These are phyloP conservation scores for Geophilus truncorum DNA, from an alignment of 2,888 invertebrate species.

Conservation along the genomic window DNA sequence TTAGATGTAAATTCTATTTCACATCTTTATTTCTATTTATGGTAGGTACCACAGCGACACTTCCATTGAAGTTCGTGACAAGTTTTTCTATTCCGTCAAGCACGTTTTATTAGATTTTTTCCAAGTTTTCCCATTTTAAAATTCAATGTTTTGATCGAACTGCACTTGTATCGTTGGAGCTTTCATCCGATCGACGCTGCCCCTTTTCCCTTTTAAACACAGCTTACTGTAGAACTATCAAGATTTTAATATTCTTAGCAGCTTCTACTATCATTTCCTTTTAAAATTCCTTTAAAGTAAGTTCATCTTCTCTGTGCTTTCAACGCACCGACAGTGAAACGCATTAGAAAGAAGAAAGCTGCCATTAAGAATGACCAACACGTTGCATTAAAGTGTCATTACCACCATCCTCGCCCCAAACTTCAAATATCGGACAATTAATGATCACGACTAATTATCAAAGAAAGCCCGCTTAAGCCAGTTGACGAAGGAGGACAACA, in stretches of 20 bases:
- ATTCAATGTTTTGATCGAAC: no score
- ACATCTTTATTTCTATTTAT: no score
- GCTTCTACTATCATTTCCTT: background rate
- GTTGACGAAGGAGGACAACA: conserved; percentile 11
- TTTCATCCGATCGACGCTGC: no score
- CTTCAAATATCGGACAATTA: conserved; percentile 25
- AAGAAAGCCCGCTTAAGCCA: conserved; percentile 13
- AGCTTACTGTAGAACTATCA: background rate
- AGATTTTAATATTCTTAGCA: background rate
- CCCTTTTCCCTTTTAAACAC: background rate
- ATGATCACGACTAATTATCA: conserved; percentile 21
- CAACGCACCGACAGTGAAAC: background rate
- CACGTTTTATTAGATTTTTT: no score
- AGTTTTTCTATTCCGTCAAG: no score
- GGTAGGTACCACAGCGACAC: no score
- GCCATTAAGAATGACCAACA: conserved; percentile 15
- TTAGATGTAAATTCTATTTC: no score
- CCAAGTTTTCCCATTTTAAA: no score
- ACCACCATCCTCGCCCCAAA: background rate
- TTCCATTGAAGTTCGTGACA: no score
- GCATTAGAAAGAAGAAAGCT: conserved; percentile 7
- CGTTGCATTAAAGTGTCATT: conserved; percentile 20
- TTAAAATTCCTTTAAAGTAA: background rate
- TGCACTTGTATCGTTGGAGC: no score
- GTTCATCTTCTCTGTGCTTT: background rate